These are phyloP conservation scores for Leptodirus hochenwartii DNA, from an alignment of 2,888 invertebrate genomes.

Conservation along the genomic window DNA sequence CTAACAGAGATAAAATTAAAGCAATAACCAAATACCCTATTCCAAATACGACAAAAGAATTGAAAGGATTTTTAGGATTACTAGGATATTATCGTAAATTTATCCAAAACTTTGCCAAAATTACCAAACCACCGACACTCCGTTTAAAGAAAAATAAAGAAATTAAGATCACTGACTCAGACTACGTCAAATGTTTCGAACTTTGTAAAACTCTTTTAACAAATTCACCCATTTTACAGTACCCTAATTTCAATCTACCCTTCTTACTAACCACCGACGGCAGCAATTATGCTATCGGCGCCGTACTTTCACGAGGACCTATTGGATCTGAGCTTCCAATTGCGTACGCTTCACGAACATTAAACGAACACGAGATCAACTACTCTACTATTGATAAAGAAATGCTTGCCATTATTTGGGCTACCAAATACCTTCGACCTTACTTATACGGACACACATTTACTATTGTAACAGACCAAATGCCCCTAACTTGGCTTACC, in stretches of 20 bases:
- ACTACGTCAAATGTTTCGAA: constrained; percentile 2
- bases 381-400: no score
- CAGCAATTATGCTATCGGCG: constrained; percentile 8
- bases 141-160: constrained; percentile 5
- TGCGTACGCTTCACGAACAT: no score
- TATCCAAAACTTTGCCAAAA: constrained; percentile 6
- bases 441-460: no score
- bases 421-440: no score
- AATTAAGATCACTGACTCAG: constrained; percentile 1
- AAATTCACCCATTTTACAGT: constrained; percentile 5
- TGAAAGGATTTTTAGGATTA: constrained; percentile 8
- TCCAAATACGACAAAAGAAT: constrained; percentile 8
- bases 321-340: no score
- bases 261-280: constrained; percentile 7
- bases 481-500: no score
- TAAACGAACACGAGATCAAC: no score
- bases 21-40: constrained; percentile 7
- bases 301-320: constrained; percentile 7
- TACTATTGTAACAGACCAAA: no score
- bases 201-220: constrained; percentile 5
- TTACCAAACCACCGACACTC: constrained; percentile 4
- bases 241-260: constrained; percentile 7
- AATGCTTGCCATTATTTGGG: no score
- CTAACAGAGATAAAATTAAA: constrained; percentile 8
- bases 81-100: constrained; percentile 4